Evolutionary conservation across 2,113 vertebrate species (phyloP), one percentile per base, ranked within the genome.

Genomic region (Canis aureus): DNA sequence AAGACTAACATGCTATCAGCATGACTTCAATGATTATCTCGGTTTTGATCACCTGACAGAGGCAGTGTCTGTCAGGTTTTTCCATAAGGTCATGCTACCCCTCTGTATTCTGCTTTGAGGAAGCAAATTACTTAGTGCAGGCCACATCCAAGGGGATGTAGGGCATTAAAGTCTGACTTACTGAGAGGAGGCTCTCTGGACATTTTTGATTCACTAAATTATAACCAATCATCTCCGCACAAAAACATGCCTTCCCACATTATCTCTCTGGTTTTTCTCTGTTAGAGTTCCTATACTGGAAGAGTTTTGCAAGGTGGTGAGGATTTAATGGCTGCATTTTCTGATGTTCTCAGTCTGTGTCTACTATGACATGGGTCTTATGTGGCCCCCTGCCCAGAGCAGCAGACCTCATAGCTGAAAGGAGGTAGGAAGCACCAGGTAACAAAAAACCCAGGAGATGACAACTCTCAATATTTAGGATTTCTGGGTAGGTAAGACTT

Each of bases 171-270:
- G 10, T 73, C 53, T 79, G 67, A 5, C 62, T 89, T 16, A 35
- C 10, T 49, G 22, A 91, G 23, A 86, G 59, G 29, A 71, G 64
- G 95, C 0, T 79, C 2, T 74, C 25, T 66, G 8, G 57, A 9
- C 12, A 27, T 93, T 88, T 97, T 88, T 74, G 8, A 83, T 73
- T 82, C 22, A 49, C 38, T 11, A n/a, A 69, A 49, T 84, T 82
- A 69, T 57, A 59, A 71, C 62, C n/a, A 25, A 16, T 49, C 35
- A 53, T 62, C 29, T 38, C 32, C 69, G 29, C 32, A 74, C 25
- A n/a, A 29, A n/a, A 57, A 11, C 2, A 2, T 67, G 17, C 32
- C 43, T 35, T 67, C 32, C 29, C 38, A 32, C 13, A n/a, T 38
- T 86, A 2, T 59, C 66, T 62, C 27, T 78, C 0, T 80, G 23